Base-by-base conservation (phyloP, 1,140 invertebrate genomes). In the Hylaeus anthracinus region DNA sequence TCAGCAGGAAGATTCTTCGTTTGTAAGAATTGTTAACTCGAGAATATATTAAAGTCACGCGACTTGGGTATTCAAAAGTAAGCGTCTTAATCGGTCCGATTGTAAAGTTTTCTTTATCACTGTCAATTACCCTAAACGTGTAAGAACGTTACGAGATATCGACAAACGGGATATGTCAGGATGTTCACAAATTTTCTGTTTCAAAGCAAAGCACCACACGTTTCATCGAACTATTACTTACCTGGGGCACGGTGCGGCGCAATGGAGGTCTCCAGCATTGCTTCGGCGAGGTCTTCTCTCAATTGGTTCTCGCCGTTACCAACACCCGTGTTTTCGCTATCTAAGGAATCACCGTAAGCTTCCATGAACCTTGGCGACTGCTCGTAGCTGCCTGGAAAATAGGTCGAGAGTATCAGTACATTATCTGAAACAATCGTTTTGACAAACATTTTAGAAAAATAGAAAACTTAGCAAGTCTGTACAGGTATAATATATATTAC, bases 251-350 rank as follows among this genome's bases (percentile, higher is more conserved):
- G 92, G 75, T 92, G 90, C 4, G 93, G 92, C 10, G 93, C 93
- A 10, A 95, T 92, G 10, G 96, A 96, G 26, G 96, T 96, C 90
- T 98, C 98, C 69, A 97, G 95, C 98, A 99, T 99, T 64, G 98
- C 98, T 93, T 99, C 98, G 1, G 98, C 98, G 63, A 99, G 94
- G 93, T 98, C 97, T 92, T 98, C 97, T 88, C 96, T 95, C 2
- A 99, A 94, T 89, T 97, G 95, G 75, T 96, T 96, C 88, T 98
- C 98, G 82, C 94, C 92, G 76, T 92, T 86, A 83, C 93, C 89
- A 83, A 94, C 72, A 74, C 91, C 90, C 4, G 91, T 93, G 63
- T 93, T 93, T 61, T 95, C 95, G 45, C 94, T 94, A 71, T 95
- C 93, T 76, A 95, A 90, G 26, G 94, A 94, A 93, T 94, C 95